Base-by-base conservation (phyloP, 1,140 invertebrate species). In the Odontomachus brunneus region DNA sequence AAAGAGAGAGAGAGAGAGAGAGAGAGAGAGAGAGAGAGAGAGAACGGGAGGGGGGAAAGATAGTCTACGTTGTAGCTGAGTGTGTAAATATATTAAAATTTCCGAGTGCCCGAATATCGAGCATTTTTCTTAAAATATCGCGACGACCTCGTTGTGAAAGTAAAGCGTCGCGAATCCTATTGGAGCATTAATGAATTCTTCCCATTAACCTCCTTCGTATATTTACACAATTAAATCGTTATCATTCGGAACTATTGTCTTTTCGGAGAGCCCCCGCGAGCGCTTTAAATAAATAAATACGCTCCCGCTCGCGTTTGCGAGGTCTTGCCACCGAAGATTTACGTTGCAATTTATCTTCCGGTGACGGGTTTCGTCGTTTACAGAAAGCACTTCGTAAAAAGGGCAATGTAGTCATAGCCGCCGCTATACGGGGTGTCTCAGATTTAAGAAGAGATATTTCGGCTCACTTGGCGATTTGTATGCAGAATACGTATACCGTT, bases 281-380 rank as follows among this genome's bases (percentile, higher is more conserved):
- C 26, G 26, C n/a, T 53, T 66, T 76, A 76, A 53, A 66, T 33
- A 66, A 76, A 76, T 29, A 76, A 53, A 38, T 66, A 66, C 29
- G 53, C 38, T 44, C 38, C 38, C n/a, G 26, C 15, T 38, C n/a
- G 22, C 26, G 17, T 9, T 9, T 29, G 57, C 29, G 19, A 76
- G 51, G 24, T 76, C 62, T 22, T 53, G 62, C 4, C 26, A 66
- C 14, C 7, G 26, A 53, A 66, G 48, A 38, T 76, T 66, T 76
- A 66, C 19, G 44, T 66, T 38, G 48, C 26, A 76, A 76, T 76
- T 76, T 76, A 76, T 76, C 62, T 66, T 66, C 19, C 44, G 29
- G 19, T 15, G 48, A 66, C 62, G 53, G 26, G 19, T 76, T 66
- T 66, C 29, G 15, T 53, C 48, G 48, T 76, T 76, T 66, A 65